Percentiles rank a stretch among this genome's conserved stretches.
Conservation (phyloP, 2,888 invertebrate species). For the Cheilosia pagana region DNA sequence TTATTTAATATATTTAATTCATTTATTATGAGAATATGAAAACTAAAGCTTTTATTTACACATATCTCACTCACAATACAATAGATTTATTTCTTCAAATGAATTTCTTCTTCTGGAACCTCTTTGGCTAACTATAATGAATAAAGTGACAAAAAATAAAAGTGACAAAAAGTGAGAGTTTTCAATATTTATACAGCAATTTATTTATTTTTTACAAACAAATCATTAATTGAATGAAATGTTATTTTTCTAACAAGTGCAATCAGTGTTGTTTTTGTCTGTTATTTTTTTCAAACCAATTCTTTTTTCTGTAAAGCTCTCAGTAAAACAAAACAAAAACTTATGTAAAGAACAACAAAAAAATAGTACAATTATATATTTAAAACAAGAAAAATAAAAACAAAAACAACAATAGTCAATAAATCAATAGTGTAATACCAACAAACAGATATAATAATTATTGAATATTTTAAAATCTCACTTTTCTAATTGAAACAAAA, state of each 20-base stretch:
- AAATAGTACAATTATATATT: conserved; percentile 76
- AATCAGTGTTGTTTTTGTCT: conserved; percentile 58
- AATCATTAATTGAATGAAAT: conserved; percentile 38
- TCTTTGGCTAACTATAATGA: conserved; percentile 64
- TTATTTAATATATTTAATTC: conserved; percentile 62
- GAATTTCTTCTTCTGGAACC: conserved; percentile 73
- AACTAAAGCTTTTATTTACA: conserved; percentile 73
- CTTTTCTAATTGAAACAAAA: conserved; percentile 62
- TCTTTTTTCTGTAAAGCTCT: conserved; percentile 47
- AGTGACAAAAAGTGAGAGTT: conserved; percentile 68
- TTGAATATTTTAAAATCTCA: conserved; percentile 74
- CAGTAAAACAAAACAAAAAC: conserved; percentile 57
- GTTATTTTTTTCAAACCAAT: neutral
- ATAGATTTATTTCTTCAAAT: conserved; percentile 64
- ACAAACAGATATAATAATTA: conserved; percentile 48
- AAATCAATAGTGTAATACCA: conserved; percentile 69
- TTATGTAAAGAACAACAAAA: conserved; percentile 62
- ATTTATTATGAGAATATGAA: conserved; percentile 54
- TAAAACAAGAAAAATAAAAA: conserved; percentile 42
- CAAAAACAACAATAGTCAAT: conserved; percentile 71
- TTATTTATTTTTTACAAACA: conserved; percentile 24
- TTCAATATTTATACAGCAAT: conserved; percentile 65
- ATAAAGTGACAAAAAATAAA: conserved; percentile 26
- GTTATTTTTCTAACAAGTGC: conserved; percentile 66
- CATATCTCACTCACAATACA: conserved; percentile 73